Evolutionary conservation across 1,140 invertebrate genomes (phyloP).

Genomic region (Phymorhynchus buccinoides): DNA sequence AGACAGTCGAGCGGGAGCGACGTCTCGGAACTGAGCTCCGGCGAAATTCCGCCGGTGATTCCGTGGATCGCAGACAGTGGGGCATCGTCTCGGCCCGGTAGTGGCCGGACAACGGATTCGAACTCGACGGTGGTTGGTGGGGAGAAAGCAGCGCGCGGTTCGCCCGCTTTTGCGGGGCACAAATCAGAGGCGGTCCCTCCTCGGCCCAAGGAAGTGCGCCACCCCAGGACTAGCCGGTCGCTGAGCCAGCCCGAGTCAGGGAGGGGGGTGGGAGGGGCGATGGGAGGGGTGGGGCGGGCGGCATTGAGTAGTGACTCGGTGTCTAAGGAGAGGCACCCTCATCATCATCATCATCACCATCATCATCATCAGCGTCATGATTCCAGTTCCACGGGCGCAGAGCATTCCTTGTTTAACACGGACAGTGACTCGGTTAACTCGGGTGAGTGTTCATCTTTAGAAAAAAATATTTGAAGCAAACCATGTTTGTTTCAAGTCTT

Average conservation of each 20-base stretch:
- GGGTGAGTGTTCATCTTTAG: constrained; percentile 51
- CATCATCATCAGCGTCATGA: not conserved
- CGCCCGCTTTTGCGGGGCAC: not conserved
- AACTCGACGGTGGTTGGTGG: constrained; percentile 47
- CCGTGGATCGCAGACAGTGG: constrained; percentile 9
- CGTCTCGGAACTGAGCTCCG: constrained; percentile 42
- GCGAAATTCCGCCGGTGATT: constrained; percentile 38
- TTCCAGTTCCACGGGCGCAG: constrained; percentile 50
- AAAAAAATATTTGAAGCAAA: no score
- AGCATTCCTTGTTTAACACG: constrained; percentile 71
- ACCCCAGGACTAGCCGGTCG: not conserved
- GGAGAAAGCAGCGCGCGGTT: constrained; percentile 28
- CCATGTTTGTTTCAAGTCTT: not conserved
- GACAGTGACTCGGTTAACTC: constrained; percentile 69
- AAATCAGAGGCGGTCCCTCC: not conserved
- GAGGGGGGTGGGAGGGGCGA: not conserved
- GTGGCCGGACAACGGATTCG: constrained; percentile 45
- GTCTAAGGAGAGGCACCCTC: not conserved
- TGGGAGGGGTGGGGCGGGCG: not conserved
- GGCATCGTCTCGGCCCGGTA: constrained; percentile 21
- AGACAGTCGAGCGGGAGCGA: constrained; percentile 44
- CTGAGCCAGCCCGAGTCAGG: not conserved
- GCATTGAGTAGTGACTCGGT: not conserved
- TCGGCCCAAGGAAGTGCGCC: not conserved
- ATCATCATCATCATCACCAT: not conserved